Percentiles rank a stretch among this genome's conserved stretches.
These are phyloP conservation scores for Caenorhabditis inopinata DNA, from an alignment of 1,140 invertebrate genomes.

Conservation along the genomic window DNA sequence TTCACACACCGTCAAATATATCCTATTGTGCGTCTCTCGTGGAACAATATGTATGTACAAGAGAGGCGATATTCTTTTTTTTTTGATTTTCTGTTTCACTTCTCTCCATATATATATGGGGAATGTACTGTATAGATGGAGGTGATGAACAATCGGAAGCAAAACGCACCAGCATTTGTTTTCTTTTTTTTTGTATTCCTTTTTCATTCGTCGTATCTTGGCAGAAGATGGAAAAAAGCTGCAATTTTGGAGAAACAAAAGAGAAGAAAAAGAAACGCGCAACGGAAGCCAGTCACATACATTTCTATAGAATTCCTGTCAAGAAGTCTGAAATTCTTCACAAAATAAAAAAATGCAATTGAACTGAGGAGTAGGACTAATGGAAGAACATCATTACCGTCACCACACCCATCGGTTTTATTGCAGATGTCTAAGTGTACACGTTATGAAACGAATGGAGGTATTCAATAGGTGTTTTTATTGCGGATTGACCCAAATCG, in stretches of 20 bases:
- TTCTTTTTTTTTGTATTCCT: background rate
- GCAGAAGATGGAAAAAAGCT: background rate
- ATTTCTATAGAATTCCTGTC: background rate
- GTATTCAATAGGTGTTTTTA: conserved; percentile 1
- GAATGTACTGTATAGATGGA: conserved; percentile 31
- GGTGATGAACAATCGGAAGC: conserved; percentile 25
- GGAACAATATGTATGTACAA: conserved; percentile 2
- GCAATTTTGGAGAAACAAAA: background rate
- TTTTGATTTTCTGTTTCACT: background rate
- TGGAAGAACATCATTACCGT: background rate
- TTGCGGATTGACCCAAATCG: conserved; percentile 28
- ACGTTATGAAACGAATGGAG: background rate
- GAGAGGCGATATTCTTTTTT: background rate
- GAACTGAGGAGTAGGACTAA: background rate
- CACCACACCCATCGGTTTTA: conserved; percentile 28
- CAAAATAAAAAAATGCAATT: background rate
- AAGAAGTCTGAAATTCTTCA: background rate
- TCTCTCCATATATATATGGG: background rate
- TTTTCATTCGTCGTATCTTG: background rate
- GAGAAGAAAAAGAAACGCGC: background rate
- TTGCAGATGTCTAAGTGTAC: background rate
- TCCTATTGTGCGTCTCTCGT: conserved; percentile 16
- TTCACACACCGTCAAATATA: conserved; percentile 31
- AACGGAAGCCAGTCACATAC: conserved; percentile 14
- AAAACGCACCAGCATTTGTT: background rate